Conservation (phyloP, 2,113 vertebrate genomes). For the Sorex araneus region DNA sequence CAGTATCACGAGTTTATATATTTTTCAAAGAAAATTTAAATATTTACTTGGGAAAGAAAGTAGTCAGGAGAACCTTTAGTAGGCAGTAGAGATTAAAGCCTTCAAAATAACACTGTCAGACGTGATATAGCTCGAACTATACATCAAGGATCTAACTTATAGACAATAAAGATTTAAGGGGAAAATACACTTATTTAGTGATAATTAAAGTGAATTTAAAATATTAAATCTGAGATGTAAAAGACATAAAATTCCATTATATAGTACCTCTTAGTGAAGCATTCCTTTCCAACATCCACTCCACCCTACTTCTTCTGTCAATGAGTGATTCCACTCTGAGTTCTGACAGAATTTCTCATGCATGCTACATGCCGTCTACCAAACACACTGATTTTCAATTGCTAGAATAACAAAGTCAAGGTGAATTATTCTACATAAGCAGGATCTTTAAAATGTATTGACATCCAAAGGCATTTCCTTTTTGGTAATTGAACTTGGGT, state of each 20-base stretch:
- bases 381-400: neutral
- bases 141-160: neutral
- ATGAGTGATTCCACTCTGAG: neutral
- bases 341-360: neutral
- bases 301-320: neutral
- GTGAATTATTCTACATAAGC: neutral
- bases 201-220: neutral
- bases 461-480: neutral
- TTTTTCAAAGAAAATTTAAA: neutral
- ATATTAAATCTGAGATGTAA: neutral
- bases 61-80: neutral
- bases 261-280: neutral
- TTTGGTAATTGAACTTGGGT: neutral
- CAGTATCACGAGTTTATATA: no score
- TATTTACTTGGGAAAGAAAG: neutral
- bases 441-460: neutral
- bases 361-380: neutral
- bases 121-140: neutral
- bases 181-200: neutral
- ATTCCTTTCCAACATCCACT: neutral
- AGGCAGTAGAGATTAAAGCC: neutral
- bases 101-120: neutral
- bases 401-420: neutral
- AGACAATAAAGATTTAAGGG: neutral
- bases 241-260: neutral